A percentile compares a stretch with the other conserved stretches of the same genome.
Conservation (phyloP, 2,888 invertebrate genomes). For the Acheta domesticus region DNA sequence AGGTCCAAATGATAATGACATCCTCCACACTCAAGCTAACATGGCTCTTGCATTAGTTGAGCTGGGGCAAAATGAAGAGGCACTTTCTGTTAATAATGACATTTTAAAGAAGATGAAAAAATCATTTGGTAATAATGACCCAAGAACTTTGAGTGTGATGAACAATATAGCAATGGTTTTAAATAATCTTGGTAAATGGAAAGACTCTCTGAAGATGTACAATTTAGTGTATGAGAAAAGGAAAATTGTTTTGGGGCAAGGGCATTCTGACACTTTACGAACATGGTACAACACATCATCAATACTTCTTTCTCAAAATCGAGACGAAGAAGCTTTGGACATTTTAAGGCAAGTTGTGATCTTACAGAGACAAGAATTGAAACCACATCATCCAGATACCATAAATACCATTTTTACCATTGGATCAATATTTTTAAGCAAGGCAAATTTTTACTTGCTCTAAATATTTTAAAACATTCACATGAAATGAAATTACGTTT, state of each 20-base stretch:
- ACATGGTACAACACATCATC: conserved; percentile 30
- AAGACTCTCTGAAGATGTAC: conserved; percentile 37
- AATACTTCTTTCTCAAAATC: conserved; percentile 6
- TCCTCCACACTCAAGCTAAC: conserved; percentile 33
- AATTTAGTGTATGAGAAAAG: conserved; percentile 24
- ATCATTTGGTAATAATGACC: conserved; percentile 22
- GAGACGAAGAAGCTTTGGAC: background rate
- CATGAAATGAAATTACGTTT: conserved; percentile 26
- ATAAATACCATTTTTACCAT: background rate
- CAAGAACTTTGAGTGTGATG: conserved; percentile 23
- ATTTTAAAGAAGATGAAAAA: conserved; percentile 31
- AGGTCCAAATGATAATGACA: conserved; percentile 35
- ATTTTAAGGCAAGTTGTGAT: conserved; percentile 4
- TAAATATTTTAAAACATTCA: conserved; percentile 4
- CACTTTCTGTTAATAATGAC: conserved; percentile 29
- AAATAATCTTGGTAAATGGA: conserved; percentile 31
- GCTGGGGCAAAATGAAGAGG: conserved; percentile 35
- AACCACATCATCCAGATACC: conserved; percentile 22
- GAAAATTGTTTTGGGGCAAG: conserved; percentile 12
- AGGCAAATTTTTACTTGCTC: conserved; percentile 32
- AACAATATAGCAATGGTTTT: conserved; percentile 36
- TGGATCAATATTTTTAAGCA: conserved; percentile 30
- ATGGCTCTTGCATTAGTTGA: conserved; percentile 36
- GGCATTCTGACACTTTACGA: conserved; percentile 33
- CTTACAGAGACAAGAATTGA: background rate